Evolutionary conservation across 2,113 vertebrate genomes (phyloP).

Genomic region (Charadrius vociferus): DNA sequence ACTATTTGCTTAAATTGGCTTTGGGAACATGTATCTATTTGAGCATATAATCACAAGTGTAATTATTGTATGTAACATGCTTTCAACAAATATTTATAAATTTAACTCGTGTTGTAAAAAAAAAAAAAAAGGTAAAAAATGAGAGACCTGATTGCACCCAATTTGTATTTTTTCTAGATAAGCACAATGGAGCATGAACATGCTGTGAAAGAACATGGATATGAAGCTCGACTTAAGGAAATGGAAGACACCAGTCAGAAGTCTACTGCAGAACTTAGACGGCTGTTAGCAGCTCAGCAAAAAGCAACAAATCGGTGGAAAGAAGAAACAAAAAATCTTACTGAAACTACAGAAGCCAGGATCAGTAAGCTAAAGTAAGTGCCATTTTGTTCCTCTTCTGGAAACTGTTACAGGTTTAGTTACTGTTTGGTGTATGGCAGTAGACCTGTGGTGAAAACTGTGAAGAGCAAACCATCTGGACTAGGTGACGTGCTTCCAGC

Average conservation of each 20-base stretch:
- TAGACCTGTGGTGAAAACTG: neutral
- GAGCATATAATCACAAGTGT: neutral
- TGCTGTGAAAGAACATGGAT: slow-evolving; percentile 83
- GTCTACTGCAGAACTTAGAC: slow-evolving; percentile 81
- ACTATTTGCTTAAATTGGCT: slow-evolving; percentile 17
- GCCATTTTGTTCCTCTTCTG: neutral
- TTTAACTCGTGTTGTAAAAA: neutral
- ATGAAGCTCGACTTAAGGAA: slow-evolving; percentile 83
- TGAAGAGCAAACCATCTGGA: neutral
- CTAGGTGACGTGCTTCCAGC: neutral
- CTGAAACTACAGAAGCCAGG: slow-evolving; percentile 81
- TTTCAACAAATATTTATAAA: neutral
- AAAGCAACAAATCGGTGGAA: slow-evolving; percentile 87
- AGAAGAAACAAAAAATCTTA: slow-evolving; percentile 85
- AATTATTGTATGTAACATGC: neutral
- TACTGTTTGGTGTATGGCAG: neutral
- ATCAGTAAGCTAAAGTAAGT: slow-evolving; percentile 85
- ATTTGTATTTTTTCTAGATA: slow-evolving; percentile 73
- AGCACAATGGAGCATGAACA: slow-evolving; percentile 88
- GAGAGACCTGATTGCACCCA: neutral
- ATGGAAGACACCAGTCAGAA: slow-evolving; percentile 86
- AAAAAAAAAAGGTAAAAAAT: neutral
- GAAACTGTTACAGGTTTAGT: neutral
- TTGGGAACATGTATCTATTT: neutral
- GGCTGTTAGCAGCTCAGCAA: slow-evolving; percentile 86